Base-by-base conservation (phyloP, 2,888 invertebrate species). In the Dasysyrphus tricinctus region DNA sequence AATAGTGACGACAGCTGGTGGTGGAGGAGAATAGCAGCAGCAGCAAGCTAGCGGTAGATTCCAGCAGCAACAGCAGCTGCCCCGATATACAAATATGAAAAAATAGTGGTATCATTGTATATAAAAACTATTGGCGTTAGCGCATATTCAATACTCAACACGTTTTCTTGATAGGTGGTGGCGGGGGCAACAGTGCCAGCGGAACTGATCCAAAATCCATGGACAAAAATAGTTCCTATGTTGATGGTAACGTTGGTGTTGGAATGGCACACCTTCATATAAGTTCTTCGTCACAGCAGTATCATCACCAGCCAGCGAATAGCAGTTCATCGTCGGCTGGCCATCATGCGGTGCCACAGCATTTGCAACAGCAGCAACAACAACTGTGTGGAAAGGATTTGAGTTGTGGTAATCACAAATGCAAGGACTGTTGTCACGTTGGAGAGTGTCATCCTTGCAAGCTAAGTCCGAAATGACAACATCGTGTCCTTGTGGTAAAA, bases 181-280 rank as follows among this genome's bases (percentile, higher is more conserved):
- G 86, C 54, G 74, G 78, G 44, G 49, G 69, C 49, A 86, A 34
- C 51, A 72, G 11, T 54, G 24, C 69, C 54, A 65, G 80, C 54
- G 85, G 85, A 74, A 59, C 61, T 16, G 85, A 80, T 67, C 79
- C 78, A 65, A 86, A 86, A 49, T 86, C n/a, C n/a, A n/a, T n/a
- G n/a, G n/a, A n/a, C n/a, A n/a, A n/a, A n/a, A n/a, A n/a, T n/a
- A n/a, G n/a, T n/a, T n/a, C n/a, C n/a, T n/a, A n/a, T n/a, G n/a
- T n/a, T n/a, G n/a, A n/a, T n/a, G n/a, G n/a, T n/a, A n/a, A n/a
- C n/a, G n/a, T n/a, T n/a, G n/a, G n/a, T n/a, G n/a, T n/a, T n/a
- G n/a, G n/a, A n/a, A n/a, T 86, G 63, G 65, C 89, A 24, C 91
- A 91, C 77, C 90, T 91, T 78, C 92, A 92, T 57, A 92, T 91